Base-by-base conservation (phyloP, 2,113 vertebrate species). In the Narcine bancroftii region DNA sequence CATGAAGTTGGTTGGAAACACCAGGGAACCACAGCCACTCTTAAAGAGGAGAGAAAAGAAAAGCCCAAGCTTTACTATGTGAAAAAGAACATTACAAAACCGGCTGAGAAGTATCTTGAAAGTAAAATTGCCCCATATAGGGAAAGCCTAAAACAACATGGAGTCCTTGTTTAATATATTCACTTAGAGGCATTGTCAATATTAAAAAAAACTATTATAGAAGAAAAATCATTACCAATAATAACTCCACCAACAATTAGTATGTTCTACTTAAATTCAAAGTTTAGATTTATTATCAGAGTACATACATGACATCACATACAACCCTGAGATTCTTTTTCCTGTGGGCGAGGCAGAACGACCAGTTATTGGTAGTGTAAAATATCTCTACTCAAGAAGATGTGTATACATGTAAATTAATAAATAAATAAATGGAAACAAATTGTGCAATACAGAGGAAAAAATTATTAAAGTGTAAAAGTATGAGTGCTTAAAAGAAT, bases 1-100 rank as follows among this genome's bases (percentile, higher is more conserved):
- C 98, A 98, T 9, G 98, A 98, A 94, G 97, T 99, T 15, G 98
- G 97, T 93, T 98, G 98, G 97, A 99, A 98, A 93, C 98, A 99
- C 95, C 97, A 98, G 94, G 97, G 97, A 0, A 97, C 98, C 93
- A 98, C 97, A 7, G 96, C 97, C 92, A 97, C 97, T 0, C 94
- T 98, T 93, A 97, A 98, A 94, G 97, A 97, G 95, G 98, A 98
- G 92, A 60, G 97, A 72, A 99, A 98, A 93, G 97, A 96, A 93
- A 98, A 98, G 93, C 94, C 97, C 26, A 98, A 97, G 95, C 93
- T 98, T 63, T 96, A 95, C 92, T 98, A 98, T 65, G 21, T 89
- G 87, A 97, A 97, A 95, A 98, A 98, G 94, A 93, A 95, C 42
- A 81, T 94, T 89, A 94, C 94, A 95, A 97, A 96, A 93, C 92